Conservation (phyloP, 1,140 invertebrate genomes). For the Caenorhabditis inopinata region DNA sequence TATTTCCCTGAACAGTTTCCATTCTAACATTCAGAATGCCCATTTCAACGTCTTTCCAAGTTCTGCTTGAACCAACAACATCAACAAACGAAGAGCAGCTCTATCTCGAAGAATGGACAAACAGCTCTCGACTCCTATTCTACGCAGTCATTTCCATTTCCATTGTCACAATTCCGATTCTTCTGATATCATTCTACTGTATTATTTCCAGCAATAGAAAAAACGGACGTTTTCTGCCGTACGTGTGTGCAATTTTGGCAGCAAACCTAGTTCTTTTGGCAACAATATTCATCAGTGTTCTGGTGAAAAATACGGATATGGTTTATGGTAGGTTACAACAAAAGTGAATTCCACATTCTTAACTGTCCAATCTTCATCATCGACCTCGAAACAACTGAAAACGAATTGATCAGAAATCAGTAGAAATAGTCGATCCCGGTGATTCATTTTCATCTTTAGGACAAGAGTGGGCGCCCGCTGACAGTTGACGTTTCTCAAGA, state of each 20-base stretch:
- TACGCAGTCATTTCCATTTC: background rate
- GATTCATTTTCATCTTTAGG: no score
- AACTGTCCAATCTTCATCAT: no score
- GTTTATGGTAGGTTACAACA: background rate
- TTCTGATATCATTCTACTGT: background rate
- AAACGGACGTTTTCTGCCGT: background rate
- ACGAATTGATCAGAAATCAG: no score
- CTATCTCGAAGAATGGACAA: slow-evolving; percentile 22
- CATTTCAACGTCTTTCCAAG: background rate
- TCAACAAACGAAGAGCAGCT: background rate
- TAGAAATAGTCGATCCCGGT: no score
- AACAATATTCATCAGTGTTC: background rate
- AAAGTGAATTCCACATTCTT: no score
- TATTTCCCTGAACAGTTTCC: no score
- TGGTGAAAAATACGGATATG: background rate
- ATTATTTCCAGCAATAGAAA: background rate
- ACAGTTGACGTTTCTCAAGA: no score
- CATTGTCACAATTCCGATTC: background rate
- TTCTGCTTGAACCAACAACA: background rate
- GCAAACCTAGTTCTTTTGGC: background rate
- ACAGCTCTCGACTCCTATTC: slow-evolving; percentile 3
- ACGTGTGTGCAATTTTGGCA: background rate
- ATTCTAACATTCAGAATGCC: background rate
- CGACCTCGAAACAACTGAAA: no score
- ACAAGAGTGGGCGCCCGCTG: no score